These are phyloP conservation scores for Myiozetetes cayanensis DNA, from an alignment of 2,113 vertebrate genomes.

Conservation along the genomic window DNA sequence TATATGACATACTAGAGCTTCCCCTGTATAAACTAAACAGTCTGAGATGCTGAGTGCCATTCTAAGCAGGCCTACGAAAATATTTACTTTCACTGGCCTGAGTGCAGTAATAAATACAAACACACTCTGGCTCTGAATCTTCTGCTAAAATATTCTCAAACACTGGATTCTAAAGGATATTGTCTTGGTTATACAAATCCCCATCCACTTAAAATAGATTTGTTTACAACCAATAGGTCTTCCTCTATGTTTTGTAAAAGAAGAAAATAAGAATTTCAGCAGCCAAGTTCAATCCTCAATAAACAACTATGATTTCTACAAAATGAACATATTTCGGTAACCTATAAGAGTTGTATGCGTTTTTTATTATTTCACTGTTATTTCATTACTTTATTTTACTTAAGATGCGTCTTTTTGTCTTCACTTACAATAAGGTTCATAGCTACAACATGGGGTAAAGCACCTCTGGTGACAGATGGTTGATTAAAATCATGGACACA, in stretches of 20 bases:
- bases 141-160: neutral
- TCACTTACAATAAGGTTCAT: constrained; percentile 7
- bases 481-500: constrained; percentile 42
- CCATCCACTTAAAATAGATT: neutral
- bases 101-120: neutral
- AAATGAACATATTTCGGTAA: neutral
- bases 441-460: constrained; percentile 9
- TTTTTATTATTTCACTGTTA: neutral
- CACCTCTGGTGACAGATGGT: constrained; percentile 61
- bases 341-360: neutral
- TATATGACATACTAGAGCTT: neutral
- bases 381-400: neutral
- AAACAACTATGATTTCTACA: neutral
- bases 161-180: neutral
- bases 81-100: neutral
- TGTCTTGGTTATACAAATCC: neutral
- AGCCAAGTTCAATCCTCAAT: neutral
- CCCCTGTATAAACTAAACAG: neutral
- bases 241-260: neutral
- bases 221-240: neutral
- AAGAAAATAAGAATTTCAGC: neutral
- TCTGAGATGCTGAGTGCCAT: neutral
- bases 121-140: neutral
- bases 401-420: neutral
- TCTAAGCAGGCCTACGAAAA: neutral